A percentile compares a stretch with the other conserved stretches of the same genome.
These are phyloP conservation scores for Semaprochilodus insignis DNA, from an alignment of 2,797 vertebrate genomes.

Conservation along the genomic window DNA sequence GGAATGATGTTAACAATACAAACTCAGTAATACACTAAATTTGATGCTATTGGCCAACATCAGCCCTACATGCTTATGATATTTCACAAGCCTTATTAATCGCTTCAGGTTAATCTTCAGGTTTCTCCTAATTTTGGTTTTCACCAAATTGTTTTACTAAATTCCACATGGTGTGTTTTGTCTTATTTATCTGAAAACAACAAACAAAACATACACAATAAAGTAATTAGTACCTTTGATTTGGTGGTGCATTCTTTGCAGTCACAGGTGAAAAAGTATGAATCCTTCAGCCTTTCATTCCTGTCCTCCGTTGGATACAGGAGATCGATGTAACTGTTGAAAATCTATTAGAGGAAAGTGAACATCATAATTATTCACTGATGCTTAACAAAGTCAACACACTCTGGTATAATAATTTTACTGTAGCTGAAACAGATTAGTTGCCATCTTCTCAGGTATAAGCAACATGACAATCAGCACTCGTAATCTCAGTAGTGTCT, in stretches of 20 bases:
- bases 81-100: no score
- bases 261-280: constrained; percentile 94
- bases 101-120: no score
- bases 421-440: background rate
- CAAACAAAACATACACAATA: background rate
- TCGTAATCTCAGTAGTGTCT: background rate
- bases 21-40: no score
- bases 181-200: background rate
- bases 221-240: constrained; percentile 83
- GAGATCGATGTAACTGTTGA: constrained; percentile 97
- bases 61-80: no score
- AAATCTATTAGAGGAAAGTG: constrained; percentile 78
- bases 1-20: no score
- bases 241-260: constrained; percentile 90
- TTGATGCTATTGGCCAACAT: no score
- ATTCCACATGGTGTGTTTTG: no score
- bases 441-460: no score
- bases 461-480: background rate
- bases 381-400: background rate
- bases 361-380: background rate
- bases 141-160: no score
- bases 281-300: constrained; percentile 89
- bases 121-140: no score
- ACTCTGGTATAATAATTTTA: background rate
- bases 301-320: constrained; percentile 97